A percentile compares a stretch with the other conserved stretches of the same genome.
Conservation (phyloP, 1,140 invertebrate genomes). For the Caenorhabditis brenneri region DNA sequence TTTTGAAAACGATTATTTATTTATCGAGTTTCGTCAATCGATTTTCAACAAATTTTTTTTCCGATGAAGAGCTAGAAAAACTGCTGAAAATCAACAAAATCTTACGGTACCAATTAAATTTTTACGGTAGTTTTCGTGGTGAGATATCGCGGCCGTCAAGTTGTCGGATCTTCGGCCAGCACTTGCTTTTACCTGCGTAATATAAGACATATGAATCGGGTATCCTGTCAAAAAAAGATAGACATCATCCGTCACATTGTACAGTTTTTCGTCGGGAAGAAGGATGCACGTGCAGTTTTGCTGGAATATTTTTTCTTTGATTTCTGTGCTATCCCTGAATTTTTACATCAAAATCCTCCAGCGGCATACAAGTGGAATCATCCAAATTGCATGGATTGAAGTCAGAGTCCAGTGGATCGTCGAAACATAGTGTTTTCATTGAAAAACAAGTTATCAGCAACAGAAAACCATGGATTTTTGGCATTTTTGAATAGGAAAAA, state of each 20-base stretch:
- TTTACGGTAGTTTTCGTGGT: no score
- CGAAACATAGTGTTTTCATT: slow-evolving; percentile 42
- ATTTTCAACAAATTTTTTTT: no score
- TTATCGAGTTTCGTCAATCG: no score
- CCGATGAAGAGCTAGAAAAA: no score
- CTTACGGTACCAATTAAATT: no score
- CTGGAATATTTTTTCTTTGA: no score
- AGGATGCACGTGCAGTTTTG: slow-evolving; percentile 20
- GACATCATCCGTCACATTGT: slow-evolving; percentile 15
- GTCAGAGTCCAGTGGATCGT: not conserved
- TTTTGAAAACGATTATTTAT: no score
- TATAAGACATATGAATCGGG: slow-evolving; percentile 19
- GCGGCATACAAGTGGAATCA: slow-evolving; percentile 25
- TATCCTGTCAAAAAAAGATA: slow-evolving; percentile 20
- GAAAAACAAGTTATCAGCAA: not conserved
- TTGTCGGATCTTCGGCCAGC: no score
- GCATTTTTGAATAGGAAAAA: slow-evolving; percentile 1
- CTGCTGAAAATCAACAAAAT: no score
- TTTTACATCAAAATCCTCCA: slow-evolving; percentile 42
- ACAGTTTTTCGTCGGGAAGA: not conserved
- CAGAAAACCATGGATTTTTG: not conserved
- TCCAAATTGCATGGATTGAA: slow-evolving; percentile 28
- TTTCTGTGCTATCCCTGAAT: not conserved
- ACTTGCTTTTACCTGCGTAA: not conserved
- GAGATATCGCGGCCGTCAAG: no score